phyloP scores from a whole-genome alignment of 2,888 invertebrate genomes.

The Rhopalosiphum nymphaeae region DNA sequence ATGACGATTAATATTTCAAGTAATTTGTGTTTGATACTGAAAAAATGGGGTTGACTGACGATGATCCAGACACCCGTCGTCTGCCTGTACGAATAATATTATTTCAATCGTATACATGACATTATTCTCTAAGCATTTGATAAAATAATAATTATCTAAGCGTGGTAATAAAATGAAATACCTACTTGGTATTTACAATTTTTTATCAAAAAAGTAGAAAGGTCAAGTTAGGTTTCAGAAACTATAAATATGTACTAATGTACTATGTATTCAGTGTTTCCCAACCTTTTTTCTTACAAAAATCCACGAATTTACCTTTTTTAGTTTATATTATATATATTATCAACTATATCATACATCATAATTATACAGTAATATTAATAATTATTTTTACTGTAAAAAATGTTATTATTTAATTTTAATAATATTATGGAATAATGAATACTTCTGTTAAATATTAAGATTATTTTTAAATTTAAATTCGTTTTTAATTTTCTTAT shows the following conservation, averaged over 20 bases:
- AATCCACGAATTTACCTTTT: too few species aligned
- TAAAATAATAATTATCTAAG: background rate
- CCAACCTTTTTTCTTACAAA: too few species aligned
- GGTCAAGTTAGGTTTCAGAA: background rate
- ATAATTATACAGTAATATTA: too few species aligned
- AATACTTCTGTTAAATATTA: too few species aligned
- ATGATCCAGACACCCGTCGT: background rate
- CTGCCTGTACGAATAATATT: background rate
- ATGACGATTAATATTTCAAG: background rate
- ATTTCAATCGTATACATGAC: background rate
- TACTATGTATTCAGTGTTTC: too few species aligned
- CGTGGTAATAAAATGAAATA: background rate
- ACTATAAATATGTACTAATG: background rate
- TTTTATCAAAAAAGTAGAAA: background rate
- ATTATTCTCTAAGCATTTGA: background rate
- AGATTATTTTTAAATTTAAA: too few species aligned
- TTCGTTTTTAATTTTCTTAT: too few species aligned
- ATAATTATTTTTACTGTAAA: too few species aligned
- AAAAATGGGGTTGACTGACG: background rate
- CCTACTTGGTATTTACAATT: background rate
- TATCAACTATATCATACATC: too few species aligned
- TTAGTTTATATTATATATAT: too few species aligned
- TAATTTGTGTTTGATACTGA: background rate
- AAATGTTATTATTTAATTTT: too few species aligned
- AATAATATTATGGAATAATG: too few species aligned